Evolutionary conservation across 2,888 invertebrate genomes (phyloP).

Genomic region (Archips xylosteana): DNA sequence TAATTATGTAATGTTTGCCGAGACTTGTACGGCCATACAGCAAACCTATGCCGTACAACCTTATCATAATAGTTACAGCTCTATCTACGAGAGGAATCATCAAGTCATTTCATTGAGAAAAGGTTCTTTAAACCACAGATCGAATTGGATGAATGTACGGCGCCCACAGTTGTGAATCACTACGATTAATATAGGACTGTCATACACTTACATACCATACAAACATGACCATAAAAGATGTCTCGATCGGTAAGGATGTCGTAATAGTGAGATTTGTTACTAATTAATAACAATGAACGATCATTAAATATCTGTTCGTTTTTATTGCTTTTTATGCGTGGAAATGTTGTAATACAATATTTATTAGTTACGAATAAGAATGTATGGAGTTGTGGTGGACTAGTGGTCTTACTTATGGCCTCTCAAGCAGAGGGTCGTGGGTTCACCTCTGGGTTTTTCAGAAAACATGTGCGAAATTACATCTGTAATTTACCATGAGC

Average conservation of each 20-base stretch:
- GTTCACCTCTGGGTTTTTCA: no score
- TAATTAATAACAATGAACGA: neutral
- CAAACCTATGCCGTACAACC: neutral
- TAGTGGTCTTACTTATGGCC: no score
- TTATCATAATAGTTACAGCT: neutral
- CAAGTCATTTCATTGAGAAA: neutral
- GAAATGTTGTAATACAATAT: no score
- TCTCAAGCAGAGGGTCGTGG: no score
- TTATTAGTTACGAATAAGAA: no score
- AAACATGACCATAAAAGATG: conserved; percentile 1
- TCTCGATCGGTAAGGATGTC: neutral
- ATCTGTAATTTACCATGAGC: no score
- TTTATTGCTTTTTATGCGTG: no score
- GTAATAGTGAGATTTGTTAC: neutral
- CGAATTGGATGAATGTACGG: neutral
- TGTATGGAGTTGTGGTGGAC: no score
- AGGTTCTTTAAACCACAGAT: neutral
- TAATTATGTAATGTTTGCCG: conserved; percentile 38
- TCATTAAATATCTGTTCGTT: neutral
- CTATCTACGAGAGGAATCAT: neutral
- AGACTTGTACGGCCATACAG: conserved; percentile 5
- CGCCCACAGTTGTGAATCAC: conserved; percentile 10
- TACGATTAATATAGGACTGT: conserved; percentile 2
- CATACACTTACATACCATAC: conserved; percentile 9
- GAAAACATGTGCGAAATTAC: no score